phyloP scores from a whole-genome alignment of 2,888 invertebrate genomes.

The Papilio protenor region DNA sequence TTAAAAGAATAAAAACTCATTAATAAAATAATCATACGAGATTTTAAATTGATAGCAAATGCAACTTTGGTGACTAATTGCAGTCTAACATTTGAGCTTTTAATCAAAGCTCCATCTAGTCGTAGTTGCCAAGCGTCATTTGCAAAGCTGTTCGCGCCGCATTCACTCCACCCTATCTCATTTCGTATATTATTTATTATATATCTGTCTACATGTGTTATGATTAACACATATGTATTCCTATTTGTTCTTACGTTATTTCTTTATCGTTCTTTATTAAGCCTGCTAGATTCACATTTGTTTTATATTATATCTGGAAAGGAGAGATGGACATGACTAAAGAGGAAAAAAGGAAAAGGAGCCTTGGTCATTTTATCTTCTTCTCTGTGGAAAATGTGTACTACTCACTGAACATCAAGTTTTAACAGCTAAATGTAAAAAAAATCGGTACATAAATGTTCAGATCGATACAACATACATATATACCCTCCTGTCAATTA shows the following conservation, averaged over 20 bases:
- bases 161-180: not conserved
- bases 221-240: not conserved
- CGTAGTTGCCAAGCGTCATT: slow-evolving; percentile 7
- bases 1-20: no score
- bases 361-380: no score
- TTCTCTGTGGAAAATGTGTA: no score
- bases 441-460: no score
- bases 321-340: no score
- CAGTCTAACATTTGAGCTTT: slow-evolving; percentile 5
- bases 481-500: not conserved
- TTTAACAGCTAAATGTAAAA: no score
- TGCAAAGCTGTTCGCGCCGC: slow-evolving; percentile 1
- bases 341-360: no score
- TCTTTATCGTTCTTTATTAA: not conserved
- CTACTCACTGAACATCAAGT: no score
- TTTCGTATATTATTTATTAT: not conserved
- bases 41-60: no score
- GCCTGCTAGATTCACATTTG: not conserved
- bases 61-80: not conserved
- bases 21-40: no score
- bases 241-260: not conserved
- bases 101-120: not conserved
- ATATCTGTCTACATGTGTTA: not conserved
- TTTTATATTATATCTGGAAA: not conserved
- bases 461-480: no score